Evolutionary conservation across 1,140 invertebrate species (phyloP).

Genomic region (Carposina sasakii): DNA sequence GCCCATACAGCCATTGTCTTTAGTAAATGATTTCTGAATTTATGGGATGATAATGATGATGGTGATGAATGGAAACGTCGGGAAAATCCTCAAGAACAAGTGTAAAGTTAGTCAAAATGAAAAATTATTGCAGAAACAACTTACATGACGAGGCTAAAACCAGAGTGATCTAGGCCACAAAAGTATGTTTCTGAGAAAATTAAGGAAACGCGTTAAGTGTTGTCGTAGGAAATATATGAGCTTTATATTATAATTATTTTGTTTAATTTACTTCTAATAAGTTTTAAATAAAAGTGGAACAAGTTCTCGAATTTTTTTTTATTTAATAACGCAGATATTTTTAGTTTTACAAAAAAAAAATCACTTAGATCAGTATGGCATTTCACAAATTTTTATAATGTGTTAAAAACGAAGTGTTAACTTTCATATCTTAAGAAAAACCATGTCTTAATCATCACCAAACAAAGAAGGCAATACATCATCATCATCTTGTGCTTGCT

Average conservation of each 20-base stretch:
- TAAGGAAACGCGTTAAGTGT: conserved; percentile 10
- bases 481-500: conserved; percentile 13
- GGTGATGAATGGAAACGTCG: too few species aligned
- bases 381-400: conserved; percentile 17
- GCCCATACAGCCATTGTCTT: too few species aligned
- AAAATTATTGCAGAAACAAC: too few species aligned
- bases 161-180: conserved; percentile 14
- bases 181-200: conserved; percentile 11
- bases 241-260: conserved; percentile 3
- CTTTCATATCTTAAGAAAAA: conserved; percentile 15
- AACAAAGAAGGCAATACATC: conserved; percentile 14
- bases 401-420: conserved; percentile 14
- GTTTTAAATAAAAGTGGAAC: conserved; percentile 12
- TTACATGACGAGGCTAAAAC: too few species aligned
- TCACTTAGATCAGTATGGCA: conserved; percentile 14
- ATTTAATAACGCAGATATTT: conserved; percentile 12
- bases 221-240: conserved; percentile 8
- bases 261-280: conserved; percentile 9
- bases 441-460: conserved; percentile 14
- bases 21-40: too few species aligned
- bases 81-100: too few species aligned
- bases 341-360: conserved; percentile 7
- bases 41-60: too few species aligned
- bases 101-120: too few species aligned
- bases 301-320: conserved; percentile 8